Evolutionary conservation across 2,888 invertebrate genomes (phyloP).

Genomic region (Plagodis pulveraria): DNA sequence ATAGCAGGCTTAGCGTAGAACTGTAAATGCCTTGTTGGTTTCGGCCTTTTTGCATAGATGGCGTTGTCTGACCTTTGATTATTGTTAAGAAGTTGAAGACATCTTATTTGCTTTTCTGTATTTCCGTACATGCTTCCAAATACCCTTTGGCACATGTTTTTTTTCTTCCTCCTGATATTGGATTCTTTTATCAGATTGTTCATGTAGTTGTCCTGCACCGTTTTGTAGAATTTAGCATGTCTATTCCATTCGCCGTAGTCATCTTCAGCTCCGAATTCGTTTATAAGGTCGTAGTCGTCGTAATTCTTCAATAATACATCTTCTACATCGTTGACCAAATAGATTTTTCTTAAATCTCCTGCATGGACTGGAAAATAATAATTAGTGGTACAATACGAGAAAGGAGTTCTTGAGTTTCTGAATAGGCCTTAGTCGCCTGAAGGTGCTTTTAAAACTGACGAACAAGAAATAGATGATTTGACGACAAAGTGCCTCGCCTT

Average conservation of each 20-base stretch:
- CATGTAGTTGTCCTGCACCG: background rate
- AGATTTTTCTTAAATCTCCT: background rate
- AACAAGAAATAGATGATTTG: no score
- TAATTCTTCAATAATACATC: slow-evolving; percentile 8
- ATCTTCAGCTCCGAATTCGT: background rate
- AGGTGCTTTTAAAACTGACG: no score
- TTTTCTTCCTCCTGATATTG: background rate
- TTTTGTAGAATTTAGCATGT: background rate
- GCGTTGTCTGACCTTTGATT: background rate
- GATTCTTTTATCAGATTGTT: background rate
- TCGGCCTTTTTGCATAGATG: background rate
- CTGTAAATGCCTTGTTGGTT: background rate
- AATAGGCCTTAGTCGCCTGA: no score
- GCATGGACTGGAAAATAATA: slow-evolving; percentile 3
- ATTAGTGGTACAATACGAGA: background rate
- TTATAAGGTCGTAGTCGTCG: slow-evolving; percentile 13
- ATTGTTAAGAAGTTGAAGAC: background rate
- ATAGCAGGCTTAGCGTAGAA: background rate
- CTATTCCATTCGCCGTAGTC: background rate
- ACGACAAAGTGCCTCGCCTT: no score
- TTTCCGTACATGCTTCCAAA: slow-evolving; percentile 13
- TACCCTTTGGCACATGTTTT: slow-evolving; percentile 6
- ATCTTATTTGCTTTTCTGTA: background rate
- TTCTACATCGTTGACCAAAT: slow-evolving; percentile 2
- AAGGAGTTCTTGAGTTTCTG: background rate